These are phyloP conservation scores for Orthonevra nobilis DNA, from an alignment of 2,888 invertebrate species.

Conservation along the genomic window DNA sequence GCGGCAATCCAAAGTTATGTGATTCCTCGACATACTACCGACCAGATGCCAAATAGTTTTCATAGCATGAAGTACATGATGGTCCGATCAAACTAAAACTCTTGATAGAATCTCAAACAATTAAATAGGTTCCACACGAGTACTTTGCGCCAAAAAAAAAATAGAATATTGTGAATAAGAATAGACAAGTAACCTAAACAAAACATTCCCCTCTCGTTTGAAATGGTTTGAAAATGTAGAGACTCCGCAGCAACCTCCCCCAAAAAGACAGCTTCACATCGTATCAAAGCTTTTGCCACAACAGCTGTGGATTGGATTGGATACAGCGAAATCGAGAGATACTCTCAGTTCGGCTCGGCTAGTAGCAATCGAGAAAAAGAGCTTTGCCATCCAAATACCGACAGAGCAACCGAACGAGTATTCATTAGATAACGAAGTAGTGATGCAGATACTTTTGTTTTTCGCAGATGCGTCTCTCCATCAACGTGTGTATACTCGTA, in stretches of 20 bases:
- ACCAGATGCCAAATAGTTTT: no score
- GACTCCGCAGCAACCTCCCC: no score
- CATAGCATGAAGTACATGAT: no score
- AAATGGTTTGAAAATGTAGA: no score
- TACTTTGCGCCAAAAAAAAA: conserved; percentile 1
- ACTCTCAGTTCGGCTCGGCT: conserved; percentile 15
- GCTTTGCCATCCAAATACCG: conserved; percentile 55
- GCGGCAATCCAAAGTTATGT: no score
- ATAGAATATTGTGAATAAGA: background rate
- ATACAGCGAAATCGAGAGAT: conserved; percentile 11
- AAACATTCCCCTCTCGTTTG: conserved; percentile 23
- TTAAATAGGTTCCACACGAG: conserved; percentile 59
- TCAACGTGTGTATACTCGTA: conserved; percentile 17
- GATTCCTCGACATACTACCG: no score
- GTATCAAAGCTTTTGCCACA: conserved; percentile 32
- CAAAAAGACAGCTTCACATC: conserved; percentile 1
- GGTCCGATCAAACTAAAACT: no score
- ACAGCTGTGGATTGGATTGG: conserved; percentile 4
- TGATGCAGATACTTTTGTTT: conserved; percentile 69
- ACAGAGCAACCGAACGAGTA: conserved; percentile 49
- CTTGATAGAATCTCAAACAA: conserved; percentile 43
- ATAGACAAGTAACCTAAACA: conserved; percentile 16
- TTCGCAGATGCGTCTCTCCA: conserved; percentile 54
- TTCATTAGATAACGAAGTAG: conserved; percentile 67
- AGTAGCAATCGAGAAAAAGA: conserved; percentile 23